These are phyloP conservation scores for Otus scops DNA, from an alignment of 2,797 vertebrate species.

Conservation along the genomic window DNA sequence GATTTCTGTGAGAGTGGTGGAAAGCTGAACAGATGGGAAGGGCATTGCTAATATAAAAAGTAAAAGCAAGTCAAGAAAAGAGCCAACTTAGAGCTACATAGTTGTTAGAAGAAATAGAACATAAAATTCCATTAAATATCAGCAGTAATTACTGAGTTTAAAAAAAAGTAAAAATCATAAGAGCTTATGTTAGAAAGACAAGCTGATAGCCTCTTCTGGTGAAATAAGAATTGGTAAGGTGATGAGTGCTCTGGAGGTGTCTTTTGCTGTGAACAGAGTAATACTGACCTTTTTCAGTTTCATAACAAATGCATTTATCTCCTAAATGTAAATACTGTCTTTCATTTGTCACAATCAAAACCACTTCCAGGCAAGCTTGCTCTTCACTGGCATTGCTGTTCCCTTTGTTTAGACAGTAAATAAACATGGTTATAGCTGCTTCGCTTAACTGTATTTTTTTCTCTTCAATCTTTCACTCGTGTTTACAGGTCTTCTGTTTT, in stretches of 20 bases:
- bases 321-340: background rate
- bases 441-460: conserved; percentile 46
- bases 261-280: background rate
- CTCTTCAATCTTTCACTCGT: conserved; percentile 59
- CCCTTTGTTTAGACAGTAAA: background rate
- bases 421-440: background rate
- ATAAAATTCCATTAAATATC: background rate
- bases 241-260: background rate
- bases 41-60: background rate
- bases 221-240: background rate
- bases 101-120: background rate
- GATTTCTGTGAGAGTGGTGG: background rate
- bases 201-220: background rate
- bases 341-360: background rate
- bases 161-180: background rate
- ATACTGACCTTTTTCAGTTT: background rate
- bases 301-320: background rate
- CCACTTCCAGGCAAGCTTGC: background rate
- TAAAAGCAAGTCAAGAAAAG: background rate
- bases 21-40: background rate
- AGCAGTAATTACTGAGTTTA: background rate
- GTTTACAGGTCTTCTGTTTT: conserved; percentile 80
- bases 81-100: background rate
- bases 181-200: background rate
- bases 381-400: background rate